These are phyloP conservation scores for Drosophila longiperda DNA, from an alignment of 2,888 invertebrate genomes.

Conservation along the genomic window DNA sequence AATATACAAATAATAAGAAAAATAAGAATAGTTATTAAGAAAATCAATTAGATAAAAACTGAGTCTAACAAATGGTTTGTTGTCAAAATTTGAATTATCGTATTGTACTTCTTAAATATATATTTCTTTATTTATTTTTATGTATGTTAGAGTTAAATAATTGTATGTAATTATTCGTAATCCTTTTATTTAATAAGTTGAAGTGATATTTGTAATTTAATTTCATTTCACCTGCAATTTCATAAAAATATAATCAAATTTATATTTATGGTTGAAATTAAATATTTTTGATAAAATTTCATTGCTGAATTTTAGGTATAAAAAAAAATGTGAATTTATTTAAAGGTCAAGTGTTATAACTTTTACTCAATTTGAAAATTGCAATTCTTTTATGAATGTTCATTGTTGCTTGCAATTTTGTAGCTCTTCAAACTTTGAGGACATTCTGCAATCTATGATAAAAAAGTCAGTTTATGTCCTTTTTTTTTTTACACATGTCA, in stretches of 20 bases:
- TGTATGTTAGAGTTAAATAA: background rate
- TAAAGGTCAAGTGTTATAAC: background rate
- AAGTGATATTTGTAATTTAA: background rate
- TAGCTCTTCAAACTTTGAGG: background rate
- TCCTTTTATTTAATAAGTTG: background rate
- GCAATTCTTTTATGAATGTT: background rate
- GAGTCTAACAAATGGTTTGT: too few relatives aligned
- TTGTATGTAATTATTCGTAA: background rate
- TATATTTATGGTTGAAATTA: background rate
- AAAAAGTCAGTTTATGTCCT: conserved; percentile 2
- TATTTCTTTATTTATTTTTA: background rate
- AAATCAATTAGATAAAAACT: too few relatives aligned
- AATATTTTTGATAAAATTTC: background rate
- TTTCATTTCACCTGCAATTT: background rate
- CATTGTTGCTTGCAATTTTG: background rate
- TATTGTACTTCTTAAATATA: background rate
- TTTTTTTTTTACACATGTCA: background rate
- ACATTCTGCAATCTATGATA: background rate
- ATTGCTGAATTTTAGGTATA: background rate
- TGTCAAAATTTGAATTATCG: too few relatives aligned
- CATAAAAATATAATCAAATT: background rate
- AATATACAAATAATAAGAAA: background rate
- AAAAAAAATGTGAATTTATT: background rate
- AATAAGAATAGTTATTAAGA: background rate
- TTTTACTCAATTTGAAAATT: background rate